Evolutionary conservation across 2,797 vertebrate species (phyloP).

Genomic region (Sebastes matsubarae): DNA sequence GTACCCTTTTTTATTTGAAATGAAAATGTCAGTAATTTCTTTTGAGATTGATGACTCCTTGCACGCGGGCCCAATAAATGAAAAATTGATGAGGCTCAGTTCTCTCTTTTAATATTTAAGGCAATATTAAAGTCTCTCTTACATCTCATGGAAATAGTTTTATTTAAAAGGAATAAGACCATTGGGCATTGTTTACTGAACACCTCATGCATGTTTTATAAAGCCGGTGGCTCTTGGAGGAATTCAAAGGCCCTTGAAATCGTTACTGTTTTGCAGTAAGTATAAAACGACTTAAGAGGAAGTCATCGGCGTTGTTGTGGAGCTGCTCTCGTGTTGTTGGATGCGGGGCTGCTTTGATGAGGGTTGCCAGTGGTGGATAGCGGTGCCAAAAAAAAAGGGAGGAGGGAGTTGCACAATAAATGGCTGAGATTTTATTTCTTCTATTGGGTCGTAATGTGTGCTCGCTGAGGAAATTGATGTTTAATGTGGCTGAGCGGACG

Average conservation of each 20-base stretch:
- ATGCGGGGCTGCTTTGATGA: constrained; percentile 76
- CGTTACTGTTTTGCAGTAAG: constrained; percentile 84
- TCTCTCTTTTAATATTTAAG: constrained; percentile 92
- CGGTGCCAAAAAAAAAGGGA: constrained; percentile 49
- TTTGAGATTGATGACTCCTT: constrained; percentile 88
- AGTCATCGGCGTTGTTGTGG: constrained; percentile 78
- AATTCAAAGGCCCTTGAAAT: constrained; percentile 85
- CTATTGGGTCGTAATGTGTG: constrained; percentile 82
- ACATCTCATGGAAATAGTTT: constrained; percentile 88
- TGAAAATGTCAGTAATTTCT: constrained; percentile 92
- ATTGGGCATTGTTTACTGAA: constrained; percentile 90
- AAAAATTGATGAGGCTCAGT: constrained; percentile 90
- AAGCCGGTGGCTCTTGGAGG: constrained; percentile 79
- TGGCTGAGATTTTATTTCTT: constrained; percentile 80
- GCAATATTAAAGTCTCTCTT: constrained; percentile 90
- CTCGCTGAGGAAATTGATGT: constrained; percentile 82
- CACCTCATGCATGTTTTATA: constrained; percentile 89
- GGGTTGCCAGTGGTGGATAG: constrained; percentile 68
- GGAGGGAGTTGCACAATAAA: constrained; percentile 75
- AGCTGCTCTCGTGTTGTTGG: constrained; percentile 75
- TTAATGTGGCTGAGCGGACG: constrained; percentile 79
- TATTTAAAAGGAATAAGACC: constrained; percentile 90
- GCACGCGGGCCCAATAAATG: constrained; percentile 89
- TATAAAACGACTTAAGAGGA: constrained; percentile 85
- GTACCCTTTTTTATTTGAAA: constrained; percentile 91